Evolutionary conservation across 2,113 vertebrate genomes (phyloP).

Genomic region (Thinocorus orbignyianus): DNA sequence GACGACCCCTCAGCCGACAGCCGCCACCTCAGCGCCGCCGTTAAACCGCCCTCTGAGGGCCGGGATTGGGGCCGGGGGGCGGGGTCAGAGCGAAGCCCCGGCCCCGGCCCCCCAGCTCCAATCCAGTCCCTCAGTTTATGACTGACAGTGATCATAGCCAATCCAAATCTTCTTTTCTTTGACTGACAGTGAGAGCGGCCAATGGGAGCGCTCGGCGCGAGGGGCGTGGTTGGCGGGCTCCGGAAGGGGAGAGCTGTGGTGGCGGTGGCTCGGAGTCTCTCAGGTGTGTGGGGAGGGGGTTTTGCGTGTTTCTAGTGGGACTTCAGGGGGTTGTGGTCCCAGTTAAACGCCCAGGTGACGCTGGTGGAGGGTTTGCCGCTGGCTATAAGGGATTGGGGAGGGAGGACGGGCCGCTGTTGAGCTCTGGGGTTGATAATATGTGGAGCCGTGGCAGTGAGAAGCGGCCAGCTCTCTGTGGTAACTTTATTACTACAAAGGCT

Average conservation of each 20-base stretch:
- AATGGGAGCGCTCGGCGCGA: rapidly evolving
- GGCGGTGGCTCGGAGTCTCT: neutral
- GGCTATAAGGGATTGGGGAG: rapidly evolving
- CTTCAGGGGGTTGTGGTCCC: no score
- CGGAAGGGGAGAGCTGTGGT: neutral
- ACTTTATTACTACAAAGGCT: rapidly evolving
- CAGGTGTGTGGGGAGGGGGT: neutral
- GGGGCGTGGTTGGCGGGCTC: neutral
- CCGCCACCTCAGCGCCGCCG: no score
- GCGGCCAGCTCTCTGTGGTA: neutral
- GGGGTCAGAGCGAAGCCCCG: neutral
- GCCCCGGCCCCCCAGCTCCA: neutral
- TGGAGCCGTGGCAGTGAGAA: neutral
- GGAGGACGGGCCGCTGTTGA: neutral
- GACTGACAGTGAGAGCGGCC: neutral
- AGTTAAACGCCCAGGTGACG: rapidly evolving
- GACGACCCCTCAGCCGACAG: no score
- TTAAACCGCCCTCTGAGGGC: neutral
- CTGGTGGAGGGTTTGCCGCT: neutral
- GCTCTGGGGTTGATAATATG: rapidly evolving
- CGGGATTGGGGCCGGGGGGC: no score
- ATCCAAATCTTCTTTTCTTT: no score
- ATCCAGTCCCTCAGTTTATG: no score
- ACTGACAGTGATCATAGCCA: neutral
- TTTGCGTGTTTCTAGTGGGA: no score